phyloP scores from a whole-genome alignment of 2,888 invertebrate genomes.

The Cheilosia variabilis region DNA sequence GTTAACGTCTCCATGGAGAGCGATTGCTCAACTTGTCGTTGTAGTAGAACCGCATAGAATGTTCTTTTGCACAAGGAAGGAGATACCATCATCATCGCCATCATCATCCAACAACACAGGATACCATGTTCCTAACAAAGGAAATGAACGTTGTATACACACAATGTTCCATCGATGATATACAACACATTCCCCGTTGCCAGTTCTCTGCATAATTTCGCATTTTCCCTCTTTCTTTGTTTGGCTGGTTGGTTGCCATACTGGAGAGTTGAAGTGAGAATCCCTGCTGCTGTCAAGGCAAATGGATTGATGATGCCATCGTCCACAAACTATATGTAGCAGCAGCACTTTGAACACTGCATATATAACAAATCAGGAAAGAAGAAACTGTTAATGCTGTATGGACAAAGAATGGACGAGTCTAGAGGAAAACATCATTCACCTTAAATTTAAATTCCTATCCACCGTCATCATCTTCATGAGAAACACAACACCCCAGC shows the following conservation, averaged over 20 bases:
- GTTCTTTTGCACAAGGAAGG: conserved; percentile 21
- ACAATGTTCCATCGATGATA: conserved; percentile 66
- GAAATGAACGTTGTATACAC: conserved; percentile 61
- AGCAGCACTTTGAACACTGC: conserved; percentile 19
- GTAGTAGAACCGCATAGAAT: conserved; percentile 42
- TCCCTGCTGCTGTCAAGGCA: conserved; percentile 61
- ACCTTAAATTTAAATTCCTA: conserved; percentile 70
- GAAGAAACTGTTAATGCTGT: conserved; percentile 42
- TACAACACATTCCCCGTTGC: conserved; percentile 46
- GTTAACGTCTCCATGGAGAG: conserved; percentile 35
- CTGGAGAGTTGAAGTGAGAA: conserved; percentile 31
- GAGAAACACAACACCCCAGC: conserved; percentile 23
- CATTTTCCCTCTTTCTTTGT: conserved; percentile 55
- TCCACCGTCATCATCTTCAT: conserved; percentile 55
- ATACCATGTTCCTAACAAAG: conserved; percentile 67
- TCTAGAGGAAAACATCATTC: conserved; percentile 61
- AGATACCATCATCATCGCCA: conserved; percentile 45
- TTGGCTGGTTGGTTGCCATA: conserved; percentile 41
- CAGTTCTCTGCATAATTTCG: conserved; percentile 63
- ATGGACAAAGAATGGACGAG: conserved; percentile 13
- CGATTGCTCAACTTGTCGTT: conserved; percentile 49
- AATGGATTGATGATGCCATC: conserved; percentile 73
- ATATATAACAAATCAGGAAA: conserved; percentile 29
- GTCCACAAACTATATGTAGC: conserved; percentile 23
- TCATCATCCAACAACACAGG: conserved; percentile 48